Base-by-base conservation (phyloP, 2,113 vertebrate genomes). In the Rallus limicola region DNA sequence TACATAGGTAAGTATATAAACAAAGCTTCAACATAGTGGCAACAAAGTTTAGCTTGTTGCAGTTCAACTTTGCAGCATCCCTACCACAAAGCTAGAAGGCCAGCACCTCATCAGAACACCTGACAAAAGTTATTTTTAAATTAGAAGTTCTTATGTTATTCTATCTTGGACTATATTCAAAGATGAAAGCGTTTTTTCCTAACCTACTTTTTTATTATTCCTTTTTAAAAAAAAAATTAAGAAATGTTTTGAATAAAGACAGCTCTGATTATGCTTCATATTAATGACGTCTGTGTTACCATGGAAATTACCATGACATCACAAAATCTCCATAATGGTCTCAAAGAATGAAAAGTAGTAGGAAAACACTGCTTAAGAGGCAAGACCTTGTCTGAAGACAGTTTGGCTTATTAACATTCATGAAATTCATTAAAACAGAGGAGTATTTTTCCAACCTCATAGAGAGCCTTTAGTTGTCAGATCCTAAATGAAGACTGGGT, bases 291-390 rank as follows among this genome's bases (percentile, higher is more conserved):
- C 82, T 92, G 46, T 70, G 68, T 74, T 93, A 52, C 68, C 88
- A 83, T 20, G 50, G 93, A 53, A 38, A 85, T 70, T 23, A 33
- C 71, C 23, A 26, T 95, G 94, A 95, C 88, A 90, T 88, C 90
- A 96, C 46, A 68, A 81, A 42, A 63, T 55, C 67, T 74, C 84
- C 75, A 94, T 78, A 94, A 95, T 8, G 33, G 79, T 44, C 67
- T 90, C 85, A 87, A 96, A 95, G 86, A 95, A 91, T 48, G 15
- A 93, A 48, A 78, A 95, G 46, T 63, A 56, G 70, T 77, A 91
- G 79, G 64, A 92, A 94, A 97, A 88, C 46, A 88, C 85, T 81
- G 94, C 89, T 69, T 87, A 78, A 91, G 81, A 95, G 56, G 36
- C 42, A 85, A 92, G 71, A 92, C 64, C 75, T 86, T 74, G 34